Conservation (phyloP, 2,113 vertebrate genomes). For the Oncorhynchus keta region DNA sequence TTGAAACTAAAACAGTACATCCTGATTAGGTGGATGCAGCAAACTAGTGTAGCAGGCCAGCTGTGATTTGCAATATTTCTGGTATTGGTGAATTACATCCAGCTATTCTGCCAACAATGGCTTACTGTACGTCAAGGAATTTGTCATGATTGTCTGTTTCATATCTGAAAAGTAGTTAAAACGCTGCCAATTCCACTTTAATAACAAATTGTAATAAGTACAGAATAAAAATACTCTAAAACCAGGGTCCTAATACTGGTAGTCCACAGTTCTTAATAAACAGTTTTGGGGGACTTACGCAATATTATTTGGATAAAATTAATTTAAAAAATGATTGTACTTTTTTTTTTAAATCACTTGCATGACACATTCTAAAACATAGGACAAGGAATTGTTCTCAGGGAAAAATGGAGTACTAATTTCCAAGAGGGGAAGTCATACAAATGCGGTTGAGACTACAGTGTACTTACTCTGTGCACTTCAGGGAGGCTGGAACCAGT, state of each 20-base stretch:
- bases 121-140: too few relatives aligned
- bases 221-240: slow-evolving; percentile 1
- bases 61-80: too few relatives aligned
- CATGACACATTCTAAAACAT: slow-evolving; percentile 18
- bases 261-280: slow-evolving; percentile 2
- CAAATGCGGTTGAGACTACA: too few relatives aligned
- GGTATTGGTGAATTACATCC: too few relatives aligned
- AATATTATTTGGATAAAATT: slow-evolving; percentile 20
- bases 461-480: not conserved
- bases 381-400: slow-evolving; percentile 11
- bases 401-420: too few relatives aligned
- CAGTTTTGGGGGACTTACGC: slow-evolving; percentile 5
- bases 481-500: not conserved
- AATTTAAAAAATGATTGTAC: slow-evolving; percentile 9
- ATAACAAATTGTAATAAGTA: not conserved
- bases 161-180: too few relatives aligned
- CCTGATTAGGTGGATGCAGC: too few relatives aligned
- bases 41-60: too few relatives aligned
- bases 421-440: not conserved
- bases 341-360: not conserved
- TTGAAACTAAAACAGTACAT: too few relatives aligned
- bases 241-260: not conserved
- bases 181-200: too few relatives aligned
- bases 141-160: too few relatives aligned
- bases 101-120: too few relatives aligned